Evolutionary conservation across 2,113 vertebrate species (phyloP), one percentile per base, ranked within the genome.

Genomic region (Microcebus griseorufus): DNA sequence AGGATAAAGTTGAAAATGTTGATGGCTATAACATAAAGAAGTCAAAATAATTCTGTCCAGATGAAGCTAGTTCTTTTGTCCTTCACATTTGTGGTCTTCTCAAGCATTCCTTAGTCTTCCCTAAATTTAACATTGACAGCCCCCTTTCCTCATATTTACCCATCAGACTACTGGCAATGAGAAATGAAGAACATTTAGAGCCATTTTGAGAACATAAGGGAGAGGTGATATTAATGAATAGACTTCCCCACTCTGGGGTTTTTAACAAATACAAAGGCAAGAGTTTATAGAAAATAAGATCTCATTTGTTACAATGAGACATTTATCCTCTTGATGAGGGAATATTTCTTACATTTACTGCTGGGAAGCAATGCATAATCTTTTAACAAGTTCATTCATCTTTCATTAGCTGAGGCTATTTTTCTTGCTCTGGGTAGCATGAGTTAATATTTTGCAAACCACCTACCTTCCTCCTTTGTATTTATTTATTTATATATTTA

Each of bases 371-470:
- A 82, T 82, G 65, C 25, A 93, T 79, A 94, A 18, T 89, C 4
- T 72, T 97, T 96, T 88, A 72, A 70, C 87, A 97, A 81, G 39
- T 90, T 95, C 34, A 69, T 90, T 95, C 9, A 55, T 90, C 51
- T 85, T 96, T 97, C 39, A 86, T 95, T 51, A 88, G 60, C 89
- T 96, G 45, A 87, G 62, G n/a, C 29, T 53, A 72, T 88, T 96
- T 96, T 97, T 95, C 51, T 85, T 95, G 62, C 37, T 97, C 70
- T 93, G 53, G 3, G 10, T 37, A 87, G 39, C 42, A 92, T 45
- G 8, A 93, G 25, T 55, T 96, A 72, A 93, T 80, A 78, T n/a
- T 93, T 67, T 79, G 5, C 17, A 42, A 92, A 88, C 62, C 58
- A 39, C 42, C 42, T 58, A 2, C 55, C 53, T 67, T 22, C 76